These are phyloP conservation scores for Gobius niger DNA, from an alignment of 2,113 vertebrate genomes.

Conservation along the genomic window DNA sequence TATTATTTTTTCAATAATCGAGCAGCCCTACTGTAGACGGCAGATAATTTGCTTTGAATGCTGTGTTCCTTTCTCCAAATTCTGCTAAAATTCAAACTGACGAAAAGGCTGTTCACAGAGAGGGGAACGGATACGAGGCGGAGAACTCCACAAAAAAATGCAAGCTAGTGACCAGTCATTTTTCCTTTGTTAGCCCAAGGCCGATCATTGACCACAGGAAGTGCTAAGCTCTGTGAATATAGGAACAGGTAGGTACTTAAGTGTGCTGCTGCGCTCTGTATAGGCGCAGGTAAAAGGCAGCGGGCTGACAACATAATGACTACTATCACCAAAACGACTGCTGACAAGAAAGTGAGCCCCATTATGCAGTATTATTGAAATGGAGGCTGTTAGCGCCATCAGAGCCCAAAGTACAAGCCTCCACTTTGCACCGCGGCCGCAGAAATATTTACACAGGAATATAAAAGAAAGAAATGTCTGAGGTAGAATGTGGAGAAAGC, in stretches of 20 bases:
- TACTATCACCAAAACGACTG: conserved; percentile 37
- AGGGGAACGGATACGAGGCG: too few relatives aligned
- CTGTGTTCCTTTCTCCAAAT: too few relatives aligned
- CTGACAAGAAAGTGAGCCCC: conserved; percentile 46
- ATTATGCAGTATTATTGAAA: conserved; percentile 48
- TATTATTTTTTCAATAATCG: too few relatives aligned
- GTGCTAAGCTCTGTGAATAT: not conserved
- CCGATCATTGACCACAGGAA: too few relatives aligned
- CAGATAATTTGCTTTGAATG: too few relatives aligned
- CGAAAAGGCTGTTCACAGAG: too few relatives aligned
- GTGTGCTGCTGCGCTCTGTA: not conserved
- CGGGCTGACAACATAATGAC: conserved; percentile 44
- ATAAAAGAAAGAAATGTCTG: not conserved
- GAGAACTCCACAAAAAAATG: too few relatives aligned
- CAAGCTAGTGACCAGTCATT: too few relatives aligned
- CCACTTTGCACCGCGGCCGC: conserved; percentile 3
- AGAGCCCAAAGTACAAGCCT: not conserved
- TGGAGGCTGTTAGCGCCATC: conserved; percentile 41
- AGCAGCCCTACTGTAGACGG: too few relatives aligned
- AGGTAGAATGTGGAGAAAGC: not conserved
- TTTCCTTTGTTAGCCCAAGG: too few relatives aligned
- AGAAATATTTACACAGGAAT: conserved; percentile 13
- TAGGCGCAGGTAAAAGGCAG: conserved; percentile 11
- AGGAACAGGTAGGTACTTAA: not conserved
- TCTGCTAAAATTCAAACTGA: too few relatives aligned